phyloP scores from a whole-genome alignment of 2,888 invertebrate species.

The Antitype chi region DNA sequence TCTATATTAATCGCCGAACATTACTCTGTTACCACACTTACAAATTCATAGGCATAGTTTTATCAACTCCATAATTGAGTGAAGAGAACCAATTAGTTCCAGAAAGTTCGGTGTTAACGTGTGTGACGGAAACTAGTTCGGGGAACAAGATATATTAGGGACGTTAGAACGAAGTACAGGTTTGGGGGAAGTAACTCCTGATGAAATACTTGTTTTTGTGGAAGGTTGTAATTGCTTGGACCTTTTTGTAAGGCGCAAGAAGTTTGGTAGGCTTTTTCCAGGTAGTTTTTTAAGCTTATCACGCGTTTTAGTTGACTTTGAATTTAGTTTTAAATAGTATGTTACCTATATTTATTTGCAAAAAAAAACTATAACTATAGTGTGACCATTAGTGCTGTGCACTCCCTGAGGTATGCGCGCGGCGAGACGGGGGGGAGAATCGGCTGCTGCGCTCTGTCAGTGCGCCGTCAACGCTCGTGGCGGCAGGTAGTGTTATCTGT shows the following conservation, averaged over 20 bases:
- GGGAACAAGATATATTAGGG: slow-evolving; percentile 5
- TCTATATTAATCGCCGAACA: slow-evolving; percentile 21
- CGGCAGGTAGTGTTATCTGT: no score
- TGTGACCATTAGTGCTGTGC: no score
- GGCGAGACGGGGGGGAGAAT: no score
- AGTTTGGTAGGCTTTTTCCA: neutral
- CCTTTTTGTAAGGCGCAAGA: slow-evolving; percentile 2
- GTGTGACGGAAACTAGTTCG: neutral
- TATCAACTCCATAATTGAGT: slow-evolving; percentile 39
- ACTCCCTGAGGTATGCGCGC: no score
- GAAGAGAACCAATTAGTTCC: slow-evolving; percentile 40
- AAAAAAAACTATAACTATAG: no score
- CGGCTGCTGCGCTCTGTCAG: no score
- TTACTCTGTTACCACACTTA: slow-evolving; percentile 25
- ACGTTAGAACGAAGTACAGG: neutral
- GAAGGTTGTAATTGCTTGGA: slow-evolving; percentile 17
- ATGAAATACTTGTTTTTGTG: slow-evolving; percentile 4
- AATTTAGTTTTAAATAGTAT: neutral
- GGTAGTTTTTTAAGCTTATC: neutral
- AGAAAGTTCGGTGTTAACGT: slow-evolving; percentile 26
- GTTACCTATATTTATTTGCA: no score
- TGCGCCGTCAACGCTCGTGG: no score
- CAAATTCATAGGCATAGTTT: slow-evolving; percentile 40
- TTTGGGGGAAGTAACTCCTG: neutral
- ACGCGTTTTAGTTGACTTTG: neutral